These are phyloP conservation scores for Xiphydria camelus DNA, from an alignment of 2,888 invertebrate species.

Conservation along the genomic window DNA sequence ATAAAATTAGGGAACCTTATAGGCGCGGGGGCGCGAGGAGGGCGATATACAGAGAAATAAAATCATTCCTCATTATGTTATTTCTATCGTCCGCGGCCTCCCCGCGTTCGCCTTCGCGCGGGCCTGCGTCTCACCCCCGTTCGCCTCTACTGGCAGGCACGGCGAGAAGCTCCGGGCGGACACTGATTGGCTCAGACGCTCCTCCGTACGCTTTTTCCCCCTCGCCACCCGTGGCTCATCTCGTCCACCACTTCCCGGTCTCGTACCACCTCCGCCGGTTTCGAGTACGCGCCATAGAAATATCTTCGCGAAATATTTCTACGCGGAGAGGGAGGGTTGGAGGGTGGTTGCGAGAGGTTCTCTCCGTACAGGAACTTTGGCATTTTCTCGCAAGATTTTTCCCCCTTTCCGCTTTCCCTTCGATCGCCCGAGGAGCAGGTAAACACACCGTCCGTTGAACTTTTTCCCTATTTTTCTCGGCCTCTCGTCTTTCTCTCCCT, in stretches of 20 bases:
- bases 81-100: constrained; percentile 25
- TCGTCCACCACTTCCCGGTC: not conserved
- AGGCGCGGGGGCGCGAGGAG: not conserved
- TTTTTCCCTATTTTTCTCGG: too few relatives aligned
- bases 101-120: constrained; percentile 13
- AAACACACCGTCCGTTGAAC: too few relatives aligned
- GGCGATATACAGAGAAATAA: constrained; percentile 30
- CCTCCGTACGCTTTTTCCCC: constrained; percentile 13
- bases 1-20: constrained; percentile 30
- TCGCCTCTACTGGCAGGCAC: too few relatives aligned
- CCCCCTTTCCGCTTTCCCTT: not conserved
- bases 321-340: too few relatives aligned
- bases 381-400: too few relatives aligned
- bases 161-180: constrained; percentile 24
- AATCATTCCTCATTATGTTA: constrained; percentile 47
- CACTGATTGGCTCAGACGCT: constrained; percentile 32
- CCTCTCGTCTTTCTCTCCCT: not conserved
- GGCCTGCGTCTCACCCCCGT: too few relatives aligned
- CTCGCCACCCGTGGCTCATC: not conserved
- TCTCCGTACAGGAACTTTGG: too few relatives aligned
- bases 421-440: too few relatives aligned
- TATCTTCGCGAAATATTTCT: too few relatives aligned
- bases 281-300: too few relatives aligned
- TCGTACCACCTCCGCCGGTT: too few relatives aligned
- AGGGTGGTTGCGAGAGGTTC: too few relatives aligned